Percentiles rank a stretch among this genome's conserved stretches.
Evolutionary conservation across 2,888 invertebrate species (phyloP).

Genomic region (Nebria salina): DNA sequence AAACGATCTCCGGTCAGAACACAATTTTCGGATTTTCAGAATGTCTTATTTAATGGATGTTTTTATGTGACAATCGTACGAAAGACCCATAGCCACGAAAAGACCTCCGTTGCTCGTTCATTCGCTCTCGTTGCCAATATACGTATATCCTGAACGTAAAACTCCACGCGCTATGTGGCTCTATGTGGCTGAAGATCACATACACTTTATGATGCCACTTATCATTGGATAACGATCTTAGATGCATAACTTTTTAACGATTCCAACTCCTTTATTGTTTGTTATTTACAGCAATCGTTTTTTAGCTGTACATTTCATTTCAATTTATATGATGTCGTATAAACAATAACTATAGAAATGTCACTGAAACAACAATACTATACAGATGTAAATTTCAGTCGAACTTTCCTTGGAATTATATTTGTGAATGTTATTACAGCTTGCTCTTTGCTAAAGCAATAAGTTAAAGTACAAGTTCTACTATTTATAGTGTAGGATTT

Average conservation of each 20-base stretch:
- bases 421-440: conserved; percentile 38
- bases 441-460: background rate
- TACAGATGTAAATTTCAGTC: conserved; percentile 38
- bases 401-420: conserved; percentile 23
- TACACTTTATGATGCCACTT: conserved; percentile 36
- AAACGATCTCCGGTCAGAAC: conserved; percentile 1
- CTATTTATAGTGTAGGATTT: conserved; percentile 7
- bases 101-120: background rate
- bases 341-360: conserved; percentile 37
- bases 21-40: background rate
- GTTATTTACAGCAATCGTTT: conserved; percentile 43
- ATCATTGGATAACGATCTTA: conserved; percentile 45
- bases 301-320: conserved; percentile 29
- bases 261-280: conserved; percentile 39
- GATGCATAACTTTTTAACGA: conserved; percentile 46
- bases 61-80: conserved; percentile 15
- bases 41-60: conserved; percentile 13
- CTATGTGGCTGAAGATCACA: conserved; percentile 9
- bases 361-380: conserved; percentile 7
- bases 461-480: background rate
- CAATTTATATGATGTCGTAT: conserved; percentile 36
- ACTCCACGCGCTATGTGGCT: background rate
- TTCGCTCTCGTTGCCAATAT: background rate
- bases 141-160: background rate
- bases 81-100: background rate